Conservation (phyloP, 2,888 invertebrate species). For the Drosophila borborema region DNA sequence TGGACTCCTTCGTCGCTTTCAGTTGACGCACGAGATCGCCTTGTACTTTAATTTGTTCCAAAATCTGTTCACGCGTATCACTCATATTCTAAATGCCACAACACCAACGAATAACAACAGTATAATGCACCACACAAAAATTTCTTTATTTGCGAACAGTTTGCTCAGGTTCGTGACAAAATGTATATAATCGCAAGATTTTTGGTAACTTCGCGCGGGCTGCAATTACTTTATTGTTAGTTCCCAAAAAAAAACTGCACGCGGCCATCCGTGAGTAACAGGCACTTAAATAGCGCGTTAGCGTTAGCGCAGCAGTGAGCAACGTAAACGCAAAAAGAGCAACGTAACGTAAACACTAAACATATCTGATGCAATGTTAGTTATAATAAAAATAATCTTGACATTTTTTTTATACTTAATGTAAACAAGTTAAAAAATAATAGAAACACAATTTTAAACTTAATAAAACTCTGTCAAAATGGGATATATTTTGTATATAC, state of each 20-base stretch:
- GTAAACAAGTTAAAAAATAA: background rate
- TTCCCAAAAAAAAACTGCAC: conserved; percentile 49
- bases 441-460: background rate
- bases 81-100: conserved; percentile 80
- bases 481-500: background rate
- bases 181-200: conserved; percentile 15
- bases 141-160: conserved; percentile 19
- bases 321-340: conserved; percentile 18
- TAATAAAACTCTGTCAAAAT: background rate
- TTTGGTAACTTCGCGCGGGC: conserved; percentile 42
- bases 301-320: conserved; percentile 24
- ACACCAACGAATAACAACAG: conserved; percentile 28
- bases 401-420: background rate
- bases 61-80: conserved; percentile 86
- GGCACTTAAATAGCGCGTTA: conserved; percentile 37
- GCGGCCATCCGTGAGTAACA: conserved; percentile 52
- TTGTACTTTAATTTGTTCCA: conserved; percentile 89
- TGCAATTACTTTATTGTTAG: conserved; percentile 36
- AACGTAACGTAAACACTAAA: conserved; percentile 2
- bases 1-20: conserved; percentile 92
- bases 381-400: background rate
- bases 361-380: background rate
- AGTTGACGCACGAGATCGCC: conserved; percentile 93
- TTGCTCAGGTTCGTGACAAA: conserved; percentile 23
- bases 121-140: conserved; percentile 27